Conservation (phyloP, 2,113 vertebrate species). For the Nothobranchius furzeri region DNA sequence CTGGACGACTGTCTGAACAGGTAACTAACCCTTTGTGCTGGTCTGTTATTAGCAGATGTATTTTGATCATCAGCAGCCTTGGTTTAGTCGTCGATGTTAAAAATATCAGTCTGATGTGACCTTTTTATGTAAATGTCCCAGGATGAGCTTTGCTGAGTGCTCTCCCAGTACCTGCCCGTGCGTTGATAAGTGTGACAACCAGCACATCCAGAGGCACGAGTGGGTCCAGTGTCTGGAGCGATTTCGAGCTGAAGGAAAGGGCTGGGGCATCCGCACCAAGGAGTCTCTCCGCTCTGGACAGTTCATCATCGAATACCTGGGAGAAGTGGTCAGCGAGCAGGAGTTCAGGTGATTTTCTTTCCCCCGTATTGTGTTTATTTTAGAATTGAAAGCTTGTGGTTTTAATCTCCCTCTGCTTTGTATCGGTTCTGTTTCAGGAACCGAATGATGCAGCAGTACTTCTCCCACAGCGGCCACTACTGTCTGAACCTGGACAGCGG, state of each 20-base stretch:
- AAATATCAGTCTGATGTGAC: no score
- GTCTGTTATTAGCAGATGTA: neutral
- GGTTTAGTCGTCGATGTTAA: no score
- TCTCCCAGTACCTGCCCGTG: conserved; percentile 94
- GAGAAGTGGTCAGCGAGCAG: conserved; percentile 97
- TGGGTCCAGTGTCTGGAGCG: conserved; percentile 98
- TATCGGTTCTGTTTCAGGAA: conserved; percentile 74
- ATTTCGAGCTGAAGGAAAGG: conserved; percentile 95
- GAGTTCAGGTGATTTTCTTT: conserved; percentile 87
- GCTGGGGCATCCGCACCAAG: conserved; percentile 98
- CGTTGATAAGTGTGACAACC: conserved; percentile 91
- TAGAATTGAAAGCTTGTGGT: neutral
- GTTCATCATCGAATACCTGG: conserved; percentile 98
- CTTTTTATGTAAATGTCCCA: conserved; percentile 26
- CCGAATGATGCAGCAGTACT: conserved; percentile 98
- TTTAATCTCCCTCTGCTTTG: neutral
- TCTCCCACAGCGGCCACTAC: conserved; percentile 96
- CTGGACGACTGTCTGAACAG: conserved; percentile 96
- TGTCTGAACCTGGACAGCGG: conserved; percentile 97
- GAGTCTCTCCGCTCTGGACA: conserved; percentile 90
- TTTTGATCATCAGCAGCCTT: neutral
- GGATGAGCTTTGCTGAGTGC: conserved; percentile 98
- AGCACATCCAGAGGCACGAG: conserved; percentile 95
- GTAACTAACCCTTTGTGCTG: conserved; percentile 59
- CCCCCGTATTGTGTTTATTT: neutral